Evolutionary conservation across 2,888 invertebrate genomes (phyloP).

Genomic region (Eubasilissa splendida): DNA sequence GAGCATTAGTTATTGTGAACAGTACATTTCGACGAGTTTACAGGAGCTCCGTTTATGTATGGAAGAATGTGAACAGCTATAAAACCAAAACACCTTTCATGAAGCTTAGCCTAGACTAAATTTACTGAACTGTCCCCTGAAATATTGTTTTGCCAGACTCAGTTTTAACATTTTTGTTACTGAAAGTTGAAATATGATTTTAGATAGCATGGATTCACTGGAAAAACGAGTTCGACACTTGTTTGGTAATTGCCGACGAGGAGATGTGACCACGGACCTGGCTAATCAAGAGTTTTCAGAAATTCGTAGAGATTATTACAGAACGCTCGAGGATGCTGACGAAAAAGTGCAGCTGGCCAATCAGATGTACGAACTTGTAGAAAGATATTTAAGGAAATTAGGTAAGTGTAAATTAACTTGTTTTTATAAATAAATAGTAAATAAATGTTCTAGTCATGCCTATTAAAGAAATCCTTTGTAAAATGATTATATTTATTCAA

Average conservation of each 20-base stretch:
- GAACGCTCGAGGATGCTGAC: slow-evolving; percentile 94
- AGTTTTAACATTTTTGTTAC: too few species aligned
- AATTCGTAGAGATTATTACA: slow-evolving; percentile 90
- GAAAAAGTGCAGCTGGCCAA: slow-evolving; percentile 96
- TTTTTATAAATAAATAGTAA: neutral
- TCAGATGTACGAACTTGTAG: slow-evolving; percentile 95
- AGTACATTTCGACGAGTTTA: too few species aligned
- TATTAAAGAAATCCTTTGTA: too few species aligned
- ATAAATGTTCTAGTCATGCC: too few species aligned
- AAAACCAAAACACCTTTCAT: too few species aligned
- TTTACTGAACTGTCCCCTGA: too few species aligned
- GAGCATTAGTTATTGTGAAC: too few species aligned
- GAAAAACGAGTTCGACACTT: slow-evolving; percentile 91
- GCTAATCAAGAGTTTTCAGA: slow-evolving; percentile 88
- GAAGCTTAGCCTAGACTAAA: too few species aligned
- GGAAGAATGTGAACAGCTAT: too few species aligned
- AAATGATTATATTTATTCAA: too few species aligned
- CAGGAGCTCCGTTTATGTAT: too few species aligned
- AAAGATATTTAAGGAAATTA: slow-evolving; percentile 90
- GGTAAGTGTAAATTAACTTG: slow-evolving; percentile 67
- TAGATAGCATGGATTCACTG: slow-evolving; percentile 92
- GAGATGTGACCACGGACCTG: slow-evolving; percentile 80
- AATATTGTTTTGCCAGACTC: too few species aligned
- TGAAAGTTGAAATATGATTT: neutral
- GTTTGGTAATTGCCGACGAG: slow-evolving; percentile 87